A percentile compares a stretch with the other conserved stretches of the same genome.
Evolutionary conservation across 64 coral and sea anemone genomes (phyloP).

Genomic region (Acropora yongei): DNA sequence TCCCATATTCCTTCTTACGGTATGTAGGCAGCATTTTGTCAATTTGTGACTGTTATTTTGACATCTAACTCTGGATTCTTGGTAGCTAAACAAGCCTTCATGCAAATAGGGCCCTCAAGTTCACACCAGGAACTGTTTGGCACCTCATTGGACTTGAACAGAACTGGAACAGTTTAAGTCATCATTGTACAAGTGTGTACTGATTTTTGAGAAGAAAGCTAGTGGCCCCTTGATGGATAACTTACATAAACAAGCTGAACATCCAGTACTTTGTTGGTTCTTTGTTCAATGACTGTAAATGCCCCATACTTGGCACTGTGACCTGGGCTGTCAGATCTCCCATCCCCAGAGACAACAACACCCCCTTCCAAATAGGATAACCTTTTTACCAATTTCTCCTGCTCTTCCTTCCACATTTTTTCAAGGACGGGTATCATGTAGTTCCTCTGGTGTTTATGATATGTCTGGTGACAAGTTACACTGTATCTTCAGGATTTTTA

Average conservation of each 20-base stretch:
- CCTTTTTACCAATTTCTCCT: background rate
- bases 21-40: too few species aligned
- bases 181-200: background rate
- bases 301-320: constrained; percentile 21
- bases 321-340: background rate
- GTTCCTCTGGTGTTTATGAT: background rate
- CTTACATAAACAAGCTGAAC: constrained; percentile 21
- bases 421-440: too few species aligned
- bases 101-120: background rate
- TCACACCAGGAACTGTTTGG: constrained; percentile 40
- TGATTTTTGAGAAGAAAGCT: too few species aligned
- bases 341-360: constrained; percentile 6
- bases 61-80: background rate
- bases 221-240: too few species aligned
- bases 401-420: constrained; percentile 5
- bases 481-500: constrained; percentile 1
- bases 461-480: background rate
- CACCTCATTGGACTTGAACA: constrained; percentile 32
- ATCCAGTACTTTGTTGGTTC: constrained; percentile 5
- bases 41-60: constrained; percentile 30
- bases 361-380: background rate
- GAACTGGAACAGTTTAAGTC: background rate
- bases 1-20: too few species aligned
- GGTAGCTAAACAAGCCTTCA: background rate
- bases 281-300: constrained; percentile 16